Percentiles rank a stretch among this genome's conserved stretches.
Conservation (phyloP, 2,797 vertebrate species). For the Caiman crocodilus region DNA sequence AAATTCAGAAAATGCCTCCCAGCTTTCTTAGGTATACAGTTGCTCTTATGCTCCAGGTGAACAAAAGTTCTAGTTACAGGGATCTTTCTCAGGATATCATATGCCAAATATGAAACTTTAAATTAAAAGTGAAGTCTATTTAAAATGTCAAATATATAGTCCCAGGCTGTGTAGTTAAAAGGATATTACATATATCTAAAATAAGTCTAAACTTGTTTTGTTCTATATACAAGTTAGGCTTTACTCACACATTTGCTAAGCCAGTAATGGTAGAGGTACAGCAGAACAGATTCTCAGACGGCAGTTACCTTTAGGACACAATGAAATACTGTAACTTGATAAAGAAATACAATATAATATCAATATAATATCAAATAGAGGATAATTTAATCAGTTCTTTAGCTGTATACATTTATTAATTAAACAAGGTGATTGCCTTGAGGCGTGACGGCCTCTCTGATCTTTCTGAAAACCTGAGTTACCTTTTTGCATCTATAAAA, state of each 20-base stretch:
- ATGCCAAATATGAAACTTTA: background rate
- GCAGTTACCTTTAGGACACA: conserved; percentile 65
- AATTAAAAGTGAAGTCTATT: background rate
- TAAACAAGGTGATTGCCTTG: background rate
- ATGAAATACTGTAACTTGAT: conserved; percentile 65
- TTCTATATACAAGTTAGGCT: background rate
- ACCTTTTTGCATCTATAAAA: background rate
- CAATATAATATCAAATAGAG: conserved; percentile 52
- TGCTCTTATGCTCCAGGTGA: conserved; percentile 42
- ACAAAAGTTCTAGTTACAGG: background rate
- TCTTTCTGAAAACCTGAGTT: accelerated
- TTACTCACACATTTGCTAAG: conserved; percentile 50
- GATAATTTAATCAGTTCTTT: conserved; percentile 59
- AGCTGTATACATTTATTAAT: conserved; percentile 1
- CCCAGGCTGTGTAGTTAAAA: background rate
- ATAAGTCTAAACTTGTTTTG: background rate
- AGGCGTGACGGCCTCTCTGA: background rate
- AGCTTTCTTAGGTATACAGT: conserved; percentile 28
- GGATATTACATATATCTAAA: background rate
- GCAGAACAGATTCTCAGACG: conserved; percentile 74
- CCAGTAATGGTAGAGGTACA: conserved; percentile 60
- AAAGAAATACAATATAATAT: conserved; percentile 66
- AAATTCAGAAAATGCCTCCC: conserved; percentile 1
- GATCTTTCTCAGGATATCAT: background rate
- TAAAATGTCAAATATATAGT: background rate